Conservation (phyloP, 2,113 vertebrate species). For the Vireo altiloquus region DNA sequence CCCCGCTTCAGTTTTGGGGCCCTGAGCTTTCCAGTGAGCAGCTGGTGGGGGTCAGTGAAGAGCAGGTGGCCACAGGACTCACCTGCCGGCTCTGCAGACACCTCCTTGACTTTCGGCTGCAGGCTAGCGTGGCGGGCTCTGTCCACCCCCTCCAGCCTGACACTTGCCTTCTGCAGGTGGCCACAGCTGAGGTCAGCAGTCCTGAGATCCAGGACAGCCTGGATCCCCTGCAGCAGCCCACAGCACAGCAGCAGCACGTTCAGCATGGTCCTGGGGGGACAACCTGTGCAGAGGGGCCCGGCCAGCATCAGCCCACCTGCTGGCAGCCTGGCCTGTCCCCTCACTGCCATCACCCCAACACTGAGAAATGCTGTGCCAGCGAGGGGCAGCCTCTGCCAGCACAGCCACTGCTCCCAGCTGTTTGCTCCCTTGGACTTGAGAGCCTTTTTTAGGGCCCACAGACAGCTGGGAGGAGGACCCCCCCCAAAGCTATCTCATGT, state of each 20-base stretch:
- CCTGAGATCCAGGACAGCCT: constrained; percentile 17
- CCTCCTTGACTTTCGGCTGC: constrained; percentile 16
- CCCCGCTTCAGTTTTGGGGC: neutral
- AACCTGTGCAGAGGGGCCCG: neutral
- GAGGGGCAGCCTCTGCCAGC: neutral
- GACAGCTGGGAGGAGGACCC: neutral
- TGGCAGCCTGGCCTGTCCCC: neutral
- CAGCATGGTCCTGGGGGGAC: constrained; percentile 61
- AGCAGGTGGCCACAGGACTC: neutral
- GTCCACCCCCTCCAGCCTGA: neutral
- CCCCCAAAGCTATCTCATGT: fast-evolving
- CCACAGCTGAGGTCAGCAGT: constrained; percentile 20
- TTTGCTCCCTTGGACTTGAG: neutral
- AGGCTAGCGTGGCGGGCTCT: constrained; percentile 48
- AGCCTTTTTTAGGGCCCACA: neutral
- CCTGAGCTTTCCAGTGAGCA: fast-evolving
- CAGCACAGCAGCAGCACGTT: constrained; percentile 67
- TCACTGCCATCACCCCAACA: fast-evolving
- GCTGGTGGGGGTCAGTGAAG: too few relatives aligned
- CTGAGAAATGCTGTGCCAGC: fast-evolving
- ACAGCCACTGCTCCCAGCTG: fast-evolving
- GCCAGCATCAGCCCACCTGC: fast-evolving
- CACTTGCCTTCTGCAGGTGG: constrained; percentile 8
- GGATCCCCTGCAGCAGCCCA: constrained; percentile 65
- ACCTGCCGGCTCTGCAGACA: neutral